Percentiles rank a stretch among this genome's conserved stretches.
Conservation (phyloP, 2,888 invertebrate species). For the Nemurella pictetii region DNA sequence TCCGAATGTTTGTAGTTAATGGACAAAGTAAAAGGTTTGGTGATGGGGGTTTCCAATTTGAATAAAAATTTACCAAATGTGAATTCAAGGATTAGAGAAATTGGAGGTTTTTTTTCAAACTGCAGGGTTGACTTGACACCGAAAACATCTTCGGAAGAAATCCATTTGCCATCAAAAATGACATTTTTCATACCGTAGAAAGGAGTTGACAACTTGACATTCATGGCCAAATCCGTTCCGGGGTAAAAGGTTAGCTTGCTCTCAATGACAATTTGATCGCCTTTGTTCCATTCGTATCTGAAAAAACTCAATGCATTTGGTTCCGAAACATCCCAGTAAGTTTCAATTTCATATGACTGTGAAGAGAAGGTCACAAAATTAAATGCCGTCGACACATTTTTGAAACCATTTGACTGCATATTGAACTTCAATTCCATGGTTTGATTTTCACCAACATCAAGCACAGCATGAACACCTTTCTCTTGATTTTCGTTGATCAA, state of each 20-base stretch:
- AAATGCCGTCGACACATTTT: constrained; percentile 19
- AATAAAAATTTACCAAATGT: not conserved
- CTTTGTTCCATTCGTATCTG: constrained; percentile 10
- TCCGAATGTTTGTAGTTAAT: not conserved
- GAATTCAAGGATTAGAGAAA: not conserved
- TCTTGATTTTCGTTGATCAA: constrained; percentile 23
- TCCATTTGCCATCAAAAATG: constrained; percentile 2
- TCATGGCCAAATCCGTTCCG: not conserved
- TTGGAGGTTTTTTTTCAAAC: not conserved
- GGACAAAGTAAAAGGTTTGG: not conserved
- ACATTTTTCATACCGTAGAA: not conserved
- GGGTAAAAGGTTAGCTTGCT: not conserved
- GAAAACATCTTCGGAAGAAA: not conserved
- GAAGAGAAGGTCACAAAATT: constrained; percentile 19
- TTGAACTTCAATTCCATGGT: constrained; percentile 11
- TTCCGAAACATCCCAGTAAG: constrained; percentile 19
- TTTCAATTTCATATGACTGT: constrained; percentile 17
- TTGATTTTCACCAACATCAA: constrained; percentile 25
- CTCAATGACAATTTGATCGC: not conserved
- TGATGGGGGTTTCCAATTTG: not conserved
- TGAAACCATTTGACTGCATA: constrained; percentile 23
- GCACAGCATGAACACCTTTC: constrained; percentile 30
- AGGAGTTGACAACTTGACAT: constrained; percentile 21
- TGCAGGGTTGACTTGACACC: not conserved
- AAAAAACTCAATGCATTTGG: not conserved